phyloP scores from a whole-genome alignment of 2,888 invertebrate genomes.

The Tinea semifulvella region DNA sequence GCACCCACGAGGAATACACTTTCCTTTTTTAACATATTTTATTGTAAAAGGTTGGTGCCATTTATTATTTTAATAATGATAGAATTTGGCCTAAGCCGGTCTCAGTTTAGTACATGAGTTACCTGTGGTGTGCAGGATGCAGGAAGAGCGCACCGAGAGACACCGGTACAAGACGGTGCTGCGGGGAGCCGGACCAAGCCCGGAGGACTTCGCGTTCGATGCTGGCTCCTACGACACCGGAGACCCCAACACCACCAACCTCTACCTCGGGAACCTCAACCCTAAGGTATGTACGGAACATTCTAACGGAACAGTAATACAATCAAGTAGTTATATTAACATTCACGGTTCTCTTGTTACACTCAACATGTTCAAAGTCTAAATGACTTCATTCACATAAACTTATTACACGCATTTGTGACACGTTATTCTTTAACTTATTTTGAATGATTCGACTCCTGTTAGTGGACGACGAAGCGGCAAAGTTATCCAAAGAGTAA shows the following conservation, averaged over 20 bases:
- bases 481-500: too few relatives aligned
- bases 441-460: too few relatives aligned
- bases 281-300: conserved; percentile 75
- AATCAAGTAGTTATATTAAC: neutral
- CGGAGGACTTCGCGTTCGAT: conserved; percentile 33
- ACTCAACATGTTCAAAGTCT: too few relatives aligned
- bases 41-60: neutral
- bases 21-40: too few relatives aligned
- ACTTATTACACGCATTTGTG: too few relatives aligned
- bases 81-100: too few relatives aligned
- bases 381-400: too few relatives aligned
- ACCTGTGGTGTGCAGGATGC: conserved; percentile 74
- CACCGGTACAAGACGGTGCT: conserved; percentile 87
- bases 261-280: conserved; percentile 96
- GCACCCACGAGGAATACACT: too few relatives aligned
- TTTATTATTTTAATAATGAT: neutral
- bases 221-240: conserved; percentile 90
- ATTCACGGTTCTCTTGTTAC: too few relatives aligned
- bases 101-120: too few relatives aligned
- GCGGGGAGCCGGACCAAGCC: conserved; percentile 50
- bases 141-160: conserved; percentile 96
- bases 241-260: conserved; percentile 97
- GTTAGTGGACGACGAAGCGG: too few relatives aligned
- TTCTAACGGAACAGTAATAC: neutral
- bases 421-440: too few relatives aligned